phyloP scores from a whole-genome alignment of 2,113 vertebrate species.

The Microcebus lehilahytsara region DNA sequence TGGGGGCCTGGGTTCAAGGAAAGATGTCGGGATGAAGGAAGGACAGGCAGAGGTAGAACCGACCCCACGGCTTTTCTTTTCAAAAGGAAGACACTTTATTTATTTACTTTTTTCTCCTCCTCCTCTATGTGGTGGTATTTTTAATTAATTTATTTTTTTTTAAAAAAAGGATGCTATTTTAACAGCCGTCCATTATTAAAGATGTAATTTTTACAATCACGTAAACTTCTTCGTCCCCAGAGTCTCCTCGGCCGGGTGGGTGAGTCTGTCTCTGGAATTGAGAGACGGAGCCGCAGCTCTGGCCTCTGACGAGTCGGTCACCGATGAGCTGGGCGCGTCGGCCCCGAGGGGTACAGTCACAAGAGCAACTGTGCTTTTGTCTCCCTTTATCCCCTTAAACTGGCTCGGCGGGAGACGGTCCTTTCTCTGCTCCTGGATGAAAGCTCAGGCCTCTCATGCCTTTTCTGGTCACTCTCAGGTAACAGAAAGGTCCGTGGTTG shows the following conservation, averaged over 20 bases:
- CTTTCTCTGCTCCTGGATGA: background rate
- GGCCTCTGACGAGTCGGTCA: background rate
- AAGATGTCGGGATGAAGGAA: background rate
- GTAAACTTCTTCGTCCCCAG: background rate
- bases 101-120: no score
- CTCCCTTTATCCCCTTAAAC: background rate
- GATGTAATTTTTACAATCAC: background rate
- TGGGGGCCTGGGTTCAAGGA: background rate
- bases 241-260: background rate
- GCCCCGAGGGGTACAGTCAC: background rate
- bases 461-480: background rate
- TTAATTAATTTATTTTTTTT: no score
- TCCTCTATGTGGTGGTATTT: no score
- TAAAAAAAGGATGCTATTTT: background rate
- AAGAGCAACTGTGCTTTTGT: constrained; percentile 11
- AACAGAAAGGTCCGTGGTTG: background rate
- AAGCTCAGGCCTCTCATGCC: background rate
- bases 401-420: background rate
- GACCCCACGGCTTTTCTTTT: background rate
- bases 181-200: background rate
- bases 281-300: background rate
- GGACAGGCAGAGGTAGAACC: background rate
- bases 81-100: background rate
- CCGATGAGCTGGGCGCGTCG: background rate
- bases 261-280: background rate